Conservation (phyloP, 1,140 invertebrate species). For the Nymphalis io region DNA sequence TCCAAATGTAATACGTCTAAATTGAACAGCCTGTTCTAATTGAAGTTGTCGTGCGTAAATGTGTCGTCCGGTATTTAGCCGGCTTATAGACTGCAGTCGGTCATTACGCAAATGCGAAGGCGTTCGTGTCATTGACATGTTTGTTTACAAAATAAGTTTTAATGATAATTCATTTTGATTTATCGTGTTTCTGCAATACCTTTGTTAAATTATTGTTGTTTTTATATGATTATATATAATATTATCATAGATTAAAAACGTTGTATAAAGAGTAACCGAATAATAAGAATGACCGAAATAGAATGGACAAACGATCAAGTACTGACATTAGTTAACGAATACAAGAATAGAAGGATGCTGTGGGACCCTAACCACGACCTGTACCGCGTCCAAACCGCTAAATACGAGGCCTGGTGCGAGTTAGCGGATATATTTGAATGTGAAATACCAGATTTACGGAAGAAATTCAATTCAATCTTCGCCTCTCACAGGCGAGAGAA, state of each 20-base stretch:
- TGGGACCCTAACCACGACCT: constrained; percentile 60
- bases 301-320: constrained; percentile 63
- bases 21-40: not conserved
- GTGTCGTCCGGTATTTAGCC: not conserved
- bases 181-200: not conserved
- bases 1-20: not conserved
- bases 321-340: constrained; percentile 56
- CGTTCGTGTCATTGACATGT: constrained; percentile 4
- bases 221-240: too few species aligned
- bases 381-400: constrained; percentile 55
- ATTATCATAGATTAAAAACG: not conserved
- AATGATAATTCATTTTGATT: constrained; percentile 2
- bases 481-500: constrained; percentile 71
- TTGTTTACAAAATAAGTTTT: constrained; percentile 9
- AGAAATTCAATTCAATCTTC: constrained; percentile 71
- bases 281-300: constrained; percentile 20
- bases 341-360: constrained; percentile 49
- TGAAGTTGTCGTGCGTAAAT: not conserved
- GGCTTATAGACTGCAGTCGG: not conserved
- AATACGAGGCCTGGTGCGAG: constrained; percentile 64
- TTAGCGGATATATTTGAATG: constrained; percentile 61
- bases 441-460: constrained; percentile 59
- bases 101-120: constrained; percentile 8
- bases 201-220: not conserved
- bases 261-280: not conserved